These are phyloP conservation scores for Isaurus tuberculatus DNA, from an alignment of 92 coral and sea anemone genomes.

Conservation along the genomic window DNA sequence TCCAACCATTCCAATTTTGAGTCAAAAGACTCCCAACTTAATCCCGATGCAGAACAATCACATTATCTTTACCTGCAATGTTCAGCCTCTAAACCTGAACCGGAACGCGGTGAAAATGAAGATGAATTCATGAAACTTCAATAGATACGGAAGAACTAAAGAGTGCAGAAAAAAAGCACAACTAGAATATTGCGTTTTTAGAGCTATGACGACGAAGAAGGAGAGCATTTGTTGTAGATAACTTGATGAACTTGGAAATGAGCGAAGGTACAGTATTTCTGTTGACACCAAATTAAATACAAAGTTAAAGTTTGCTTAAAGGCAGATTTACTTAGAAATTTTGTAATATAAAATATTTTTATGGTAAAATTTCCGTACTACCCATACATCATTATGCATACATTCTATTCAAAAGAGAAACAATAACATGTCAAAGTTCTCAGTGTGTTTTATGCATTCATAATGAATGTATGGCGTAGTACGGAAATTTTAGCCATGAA, in stretches of 20 bases:
- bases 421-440: too few relatives aligned
- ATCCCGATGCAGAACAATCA: background rate
- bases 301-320: background rate
- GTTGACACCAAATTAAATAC: background rate
- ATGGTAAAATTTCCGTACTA: too few relatives aligned
- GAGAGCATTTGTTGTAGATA: too few relatives aligned
- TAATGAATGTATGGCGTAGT: too few relatives aligned
- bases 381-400: too few relatives aligned
- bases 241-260: too few relatives aligned
- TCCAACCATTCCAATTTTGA: too few relatives aligned
- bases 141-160: background rate
- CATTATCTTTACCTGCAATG: background rate
- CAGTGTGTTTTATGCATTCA: too few relatives aligned
- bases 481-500: background rate
- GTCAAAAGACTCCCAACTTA: too few relatives aligned
- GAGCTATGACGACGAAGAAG: background rate
- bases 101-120: background rate
- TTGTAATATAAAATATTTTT: background rate
- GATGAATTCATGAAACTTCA: too few relatives aligned
- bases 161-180: background rate
- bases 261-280: background rate
- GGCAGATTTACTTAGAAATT: background rate
- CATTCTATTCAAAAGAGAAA: too few relatives aligned
- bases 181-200: background rate
- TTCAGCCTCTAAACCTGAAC: background rate